Conservation (phyloP, 2,888 invertebrate species). For the Synanthedon andrenaeformis region DNA sequence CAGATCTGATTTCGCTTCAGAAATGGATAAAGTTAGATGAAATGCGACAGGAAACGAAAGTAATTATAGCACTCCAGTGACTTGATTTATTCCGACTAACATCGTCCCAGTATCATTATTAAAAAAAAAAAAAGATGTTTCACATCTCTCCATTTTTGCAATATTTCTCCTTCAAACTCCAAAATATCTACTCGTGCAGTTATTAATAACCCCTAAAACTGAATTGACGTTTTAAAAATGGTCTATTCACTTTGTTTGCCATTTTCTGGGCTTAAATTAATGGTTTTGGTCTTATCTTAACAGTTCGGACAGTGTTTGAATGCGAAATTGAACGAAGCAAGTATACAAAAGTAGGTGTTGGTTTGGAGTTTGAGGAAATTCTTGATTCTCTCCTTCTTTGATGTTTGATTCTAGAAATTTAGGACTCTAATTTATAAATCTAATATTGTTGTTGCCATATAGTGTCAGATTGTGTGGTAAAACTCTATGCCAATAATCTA, state of each 20-base stretch:
- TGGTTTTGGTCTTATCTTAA: slow-evolving; percentile 31
- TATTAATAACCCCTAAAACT: neutral
- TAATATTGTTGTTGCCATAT: too few species aligned
- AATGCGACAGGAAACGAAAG: neutral
- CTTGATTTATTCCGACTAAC: neutral
- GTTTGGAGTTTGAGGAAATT: neutral
- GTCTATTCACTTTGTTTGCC: slow-evolving; percentile 32
- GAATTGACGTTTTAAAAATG: slow-evolving; percentile 29
- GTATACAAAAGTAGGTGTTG: slow-evolving; percentile 1
- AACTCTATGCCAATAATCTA: too few species aligned
- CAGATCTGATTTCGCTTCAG: too few species aligned
- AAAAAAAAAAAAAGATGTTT: neutral
- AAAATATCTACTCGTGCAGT: slow-evolving; percentile 5
- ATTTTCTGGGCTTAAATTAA: slow-evolving; percentile 29
- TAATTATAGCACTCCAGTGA: neutral
- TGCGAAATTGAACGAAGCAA: slow-evolving; percentile 16
- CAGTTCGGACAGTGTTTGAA: slow-evolving; percentile 19
- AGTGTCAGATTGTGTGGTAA: too few species aligned
- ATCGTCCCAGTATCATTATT: neutral
- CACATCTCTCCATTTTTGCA: neutral
- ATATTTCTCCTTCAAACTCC: neutral
- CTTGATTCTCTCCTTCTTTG: too few species aligned
- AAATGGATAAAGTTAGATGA: too few species aligned
- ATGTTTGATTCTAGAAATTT: too few species aligned
- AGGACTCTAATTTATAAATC: too few species aligned